A percentile compares a stretch with the other conserved stretches of the same genome.
These are phyloP conservation scores for Bettongia penicillata DNA, from an alignment of 2,113 vertebrate species.

Conservation along the genomic window DNA sequence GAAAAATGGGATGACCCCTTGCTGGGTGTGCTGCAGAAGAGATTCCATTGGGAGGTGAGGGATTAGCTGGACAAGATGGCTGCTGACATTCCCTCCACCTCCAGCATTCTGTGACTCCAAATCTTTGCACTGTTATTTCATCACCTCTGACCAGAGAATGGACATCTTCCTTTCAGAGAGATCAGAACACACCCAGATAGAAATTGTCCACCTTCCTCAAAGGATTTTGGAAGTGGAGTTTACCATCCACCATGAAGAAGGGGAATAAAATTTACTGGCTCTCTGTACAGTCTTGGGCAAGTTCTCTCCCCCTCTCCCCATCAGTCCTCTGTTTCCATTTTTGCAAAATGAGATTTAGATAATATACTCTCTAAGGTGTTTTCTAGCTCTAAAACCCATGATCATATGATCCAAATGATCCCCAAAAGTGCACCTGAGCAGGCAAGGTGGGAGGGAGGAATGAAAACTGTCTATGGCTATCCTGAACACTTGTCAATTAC, in stretches of 20 bases:
- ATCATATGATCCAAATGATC: not conserved
- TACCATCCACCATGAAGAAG: not conserved
- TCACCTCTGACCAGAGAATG: not conserved
- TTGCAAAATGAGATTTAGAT: not conserved
- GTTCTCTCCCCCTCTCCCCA: not conserved
- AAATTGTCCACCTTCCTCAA: not conserved
- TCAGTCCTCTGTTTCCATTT: not conserved
- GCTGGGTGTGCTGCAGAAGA: not conserved
- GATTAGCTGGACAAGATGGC: not conserved
- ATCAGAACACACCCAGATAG: not conserved
- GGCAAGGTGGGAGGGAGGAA: not conserved
- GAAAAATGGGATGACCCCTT: not conserved
- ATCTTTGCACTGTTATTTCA: not conserved
- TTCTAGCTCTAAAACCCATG: not conserved
- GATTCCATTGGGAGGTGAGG: not conserved
- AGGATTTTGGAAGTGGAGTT: not conserved
- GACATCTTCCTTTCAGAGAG: not conserved
- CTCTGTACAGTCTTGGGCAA: not conserved
- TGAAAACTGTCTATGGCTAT: not conserved
- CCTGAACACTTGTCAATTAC: not conserved
- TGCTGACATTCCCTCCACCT: not conserved
- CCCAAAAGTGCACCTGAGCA: not conserved
- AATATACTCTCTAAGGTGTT: not conserved
- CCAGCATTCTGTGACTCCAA: not conserved
- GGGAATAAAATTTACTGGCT: not conserved